Conservation (phyloP, 2,797 vertebrate genomes). For the Alosa sapidissima region DNA sequence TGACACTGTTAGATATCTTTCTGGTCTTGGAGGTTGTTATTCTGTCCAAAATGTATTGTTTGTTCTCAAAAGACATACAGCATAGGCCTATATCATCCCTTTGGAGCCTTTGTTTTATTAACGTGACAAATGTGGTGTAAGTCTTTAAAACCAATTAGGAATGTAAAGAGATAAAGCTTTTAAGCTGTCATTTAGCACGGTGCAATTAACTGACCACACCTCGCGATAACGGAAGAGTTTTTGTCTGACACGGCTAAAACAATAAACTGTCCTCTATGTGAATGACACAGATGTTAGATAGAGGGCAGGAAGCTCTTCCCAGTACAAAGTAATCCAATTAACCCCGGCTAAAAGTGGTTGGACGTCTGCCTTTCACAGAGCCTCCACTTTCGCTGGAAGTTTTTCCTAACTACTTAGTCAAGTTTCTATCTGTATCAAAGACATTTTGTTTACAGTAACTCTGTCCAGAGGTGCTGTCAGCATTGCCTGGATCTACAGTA, state of each 20-base stretch:
- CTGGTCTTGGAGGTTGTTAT: background rate
- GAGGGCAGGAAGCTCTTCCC: conserved; percentile 32
- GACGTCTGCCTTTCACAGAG: background rate
- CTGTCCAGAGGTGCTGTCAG: background rate
- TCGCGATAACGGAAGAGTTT: conserved; percentile 32
- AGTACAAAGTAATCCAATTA: conserved; percentile 40
- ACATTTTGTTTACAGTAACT: background rate
- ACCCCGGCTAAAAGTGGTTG: background rate
- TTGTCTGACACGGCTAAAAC: conserved; percentile 38
- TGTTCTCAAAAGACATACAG: conserved; percentile 7
- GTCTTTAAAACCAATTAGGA: background rate
- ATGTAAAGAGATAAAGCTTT: conserved; percentile 35
- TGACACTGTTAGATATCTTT: too few relatives aligned
- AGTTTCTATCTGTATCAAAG: background rate
- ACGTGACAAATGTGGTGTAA: background rate
- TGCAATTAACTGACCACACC: conserved; percentile 24
- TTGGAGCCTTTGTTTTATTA: background rate
- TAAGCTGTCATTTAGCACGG: conserved; percentile 36
- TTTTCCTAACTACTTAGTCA: background rate
- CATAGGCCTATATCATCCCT: background rate
- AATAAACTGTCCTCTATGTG: conserved; percentile 41
- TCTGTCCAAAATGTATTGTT: background rate
- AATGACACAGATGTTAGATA: conserved; percentile 37
- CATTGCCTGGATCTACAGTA: background rate
- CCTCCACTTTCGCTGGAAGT: background rate